Evolutionary conservation across 2,797 vertebrate genomes (phyloP).

Genomic region (Chaetophractus vellerosus): DNA sequence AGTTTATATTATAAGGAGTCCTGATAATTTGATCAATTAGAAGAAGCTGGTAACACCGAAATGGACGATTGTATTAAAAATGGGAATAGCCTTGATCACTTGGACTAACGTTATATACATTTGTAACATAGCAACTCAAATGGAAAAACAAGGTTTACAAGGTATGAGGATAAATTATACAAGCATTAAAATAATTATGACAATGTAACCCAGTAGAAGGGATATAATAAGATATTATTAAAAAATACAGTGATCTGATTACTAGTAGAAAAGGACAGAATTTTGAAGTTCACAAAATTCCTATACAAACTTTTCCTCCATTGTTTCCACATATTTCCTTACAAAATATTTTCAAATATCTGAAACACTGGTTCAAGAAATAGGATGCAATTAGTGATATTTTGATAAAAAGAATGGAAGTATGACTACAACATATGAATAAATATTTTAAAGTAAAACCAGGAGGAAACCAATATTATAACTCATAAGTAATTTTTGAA

Average conservation of each 20-base stretch:
- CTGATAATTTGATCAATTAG: background rate
- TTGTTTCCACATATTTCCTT: constrained; percentile 3
- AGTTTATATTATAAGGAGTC: constrained; percentile 6
- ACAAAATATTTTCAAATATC: background rate
- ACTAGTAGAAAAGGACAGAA: background rate
- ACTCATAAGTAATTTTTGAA: background rate
- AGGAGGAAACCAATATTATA: background rate
- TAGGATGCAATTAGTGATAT: background rate
- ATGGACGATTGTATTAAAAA: background rate
- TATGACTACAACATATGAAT: background rate
- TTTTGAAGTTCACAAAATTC: constrained; percentile 1
- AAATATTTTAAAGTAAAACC: constrained; percentile 30
- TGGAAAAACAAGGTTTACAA: background rate
- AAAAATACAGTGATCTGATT: background rate
- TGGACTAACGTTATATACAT: background rate
- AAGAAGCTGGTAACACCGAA: background rate
- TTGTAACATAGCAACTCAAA: background rate
- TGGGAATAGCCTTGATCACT: background rate
- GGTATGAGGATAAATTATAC: background rate
- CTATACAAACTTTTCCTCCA: background rate
- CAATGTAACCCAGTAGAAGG: background rate
- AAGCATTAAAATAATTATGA: background rate
- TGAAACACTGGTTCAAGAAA: background rate
- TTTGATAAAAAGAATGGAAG: background rate
- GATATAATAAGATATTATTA: background rate